Base-by-base conservation (phyloP, 2,797 vertebrate genomes). In the Danio kyathit region DNA sequence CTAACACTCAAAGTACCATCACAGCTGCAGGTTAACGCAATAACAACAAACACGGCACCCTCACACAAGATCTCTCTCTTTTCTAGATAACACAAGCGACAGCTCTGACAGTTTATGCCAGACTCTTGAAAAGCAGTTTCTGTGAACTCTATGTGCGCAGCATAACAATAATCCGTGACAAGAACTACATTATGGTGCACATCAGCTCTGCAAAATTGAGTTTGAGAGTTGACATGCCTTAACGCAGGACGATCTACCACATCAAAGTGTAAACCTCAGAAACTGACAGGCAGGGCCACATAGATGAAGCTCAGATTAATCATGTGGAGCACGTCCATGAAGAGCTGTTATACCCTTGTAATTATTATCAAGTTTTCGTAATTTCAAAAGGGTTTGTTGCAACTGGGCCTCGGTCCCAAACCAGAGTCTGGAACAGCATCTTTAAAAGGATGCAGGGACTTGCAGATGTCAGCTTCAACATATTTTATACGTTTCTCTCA, bases 11-110 rank as follows among this genome's bases (percentile, higher is more conserved):
- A 81, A 74, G 52, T 73, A 63, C 82, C 77, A 79, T 81, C 74
- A 78, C 73, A 84, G 82, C 76, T 85, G 76, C 83, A 82, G 80
- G 83, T 80, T 82, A 80, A 76, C 59, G 63, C 73, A 84, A 80
- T 79, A 86, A 82, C 77, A 86, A 82, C 76, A 87, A 86, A 85
- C 82, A 86, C 64, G 76, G 17, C 46, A 76, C 74, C 69, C 79
- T 76, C 43, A 49, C 19, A 66, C 29, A 21, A 69, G 60, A 13
- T 63, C 21, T 14, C 38, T 16, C 63, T 73, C 41, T 70, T 61
- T 76, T 75, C 72, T 54, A 70, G 65, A 82, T 72, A 64, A 71
- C 43, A 40, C 61, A 74, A 43, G 63, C 60, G 19, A 59, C 69
- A 79, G 29, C 67, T 76, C 49, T 46, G 57, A 73, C 7, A 17